Evolutionary conservation across 1,140 invertebrate genomes (phyloP), one percentile per base, ranked within the genome.

Genomic region (Drosophila pruinosa): DNA sequence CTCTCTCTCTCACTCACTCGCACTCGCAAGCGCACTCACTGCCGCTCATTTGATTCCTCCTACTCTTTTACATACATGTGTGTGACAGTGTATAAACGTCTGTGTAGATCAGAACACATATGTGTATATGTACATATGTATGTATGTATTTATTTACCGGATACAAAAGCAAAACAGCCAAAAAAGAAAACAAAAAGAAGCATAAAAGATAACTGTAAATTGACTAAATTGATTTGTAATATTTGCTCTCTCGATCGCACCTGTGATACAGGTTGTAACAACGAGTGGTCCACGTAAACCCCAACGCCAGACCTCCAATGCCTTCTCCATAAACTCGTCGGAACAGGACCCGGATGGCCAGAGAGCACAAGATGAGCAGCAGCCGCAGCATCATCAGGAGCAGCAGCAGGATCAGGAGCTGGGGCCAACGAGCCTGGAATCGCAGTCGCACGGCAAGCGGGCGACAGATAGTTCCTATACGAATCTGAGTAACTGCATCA

Each of bases 211-310:
- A 8, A 41, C 7, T 14, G 4, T 1, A 14, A 12, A 21, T 47
- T 2, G 31, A 17, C n/a, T n/a, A 15, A 21, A 19, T 56, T 39
- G 36, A 56, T 31, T 15, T 45, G n/a, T 56, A 22, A 15, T 26
- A 1, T 47, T 47, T 12, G n/a, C 22, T n/a, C n/a, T n/a, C n/a
- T n/a, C n/a, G n/a, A n/a, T n/a, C n/a, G n/a, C n/a, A n/a, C n/a
- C n/a, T n/a, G n/a, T n/a, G n/a, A n/a, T n/a, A 14, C 43, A 96
- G 95, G 95, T 96, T 94, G 93, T 96, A 94, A 95, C 94, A 53
- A 94, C 94, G 61, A 92, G 94, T 90, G 95, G 95, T 41, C 94
- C 95, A 63, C 93, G 94, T 48, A 96, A 96, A 90, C 95, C 95
- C 4, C 94, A 95, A 86, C 93, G 95, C 22, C 90, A 91, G 61